Conservation (phyloP, 2,113 vertebrate genomes). For the Dipodomys ordii region DNA sequence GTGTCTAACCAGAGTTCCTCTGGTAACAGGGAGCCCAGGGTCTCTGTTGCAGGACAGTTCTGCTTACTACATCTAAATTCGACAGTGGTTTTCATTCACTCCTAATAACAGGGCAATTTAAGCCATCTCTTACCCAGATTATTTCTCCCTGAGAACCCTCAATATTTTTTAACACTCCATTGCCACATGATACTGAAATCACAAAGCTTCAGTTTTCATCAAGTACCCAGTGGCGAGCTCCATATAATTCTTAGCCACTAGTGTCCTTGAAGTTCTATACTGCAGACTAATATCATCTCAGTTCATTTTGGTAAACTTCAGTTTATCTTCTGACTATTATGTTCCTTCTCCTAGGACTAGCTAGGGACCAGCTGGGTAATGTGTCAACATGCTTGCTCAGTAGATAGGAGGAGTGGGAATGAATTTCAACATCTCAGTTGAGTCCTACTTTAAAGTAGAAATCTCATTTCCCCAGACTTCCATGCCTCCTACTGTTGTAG, state of each 20-base stretch:
- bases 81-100: neutral
- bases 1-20: too few relatives aligned
- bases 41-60: neutral
- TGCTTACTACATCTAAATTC: neutral
- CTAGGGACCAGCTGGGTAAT: neutral
- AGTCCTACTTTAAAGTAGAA: neutral
- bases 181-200: neutral
- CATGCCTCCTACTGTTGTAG: neutral
- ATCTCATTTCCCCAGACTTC: neutral
- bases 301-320: neutral
- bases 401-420: neutral
- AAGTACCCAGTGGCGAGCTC: neutral
- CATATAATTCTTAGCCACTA: neutral
- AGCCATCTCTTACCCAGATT: neutral
- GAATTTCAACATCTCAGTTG: neutral
- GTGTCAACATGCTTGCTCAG: neutral
- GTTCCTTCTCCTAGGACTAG: neutral
- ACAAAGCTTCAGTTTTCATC: neutral
- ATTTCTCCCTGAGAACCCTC: neutral
- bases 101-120: neutral
- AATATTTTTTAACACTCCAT: neutral
- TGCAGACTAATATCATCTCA: neutral
- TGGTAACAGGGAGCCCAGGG: too few relatives aligned
- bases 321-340: neutral
- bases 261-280: neutral